phyloP scores from a whole-genome alignment of 2,797 vertebrate genomes.

The Danio aesculapii region DNA sequence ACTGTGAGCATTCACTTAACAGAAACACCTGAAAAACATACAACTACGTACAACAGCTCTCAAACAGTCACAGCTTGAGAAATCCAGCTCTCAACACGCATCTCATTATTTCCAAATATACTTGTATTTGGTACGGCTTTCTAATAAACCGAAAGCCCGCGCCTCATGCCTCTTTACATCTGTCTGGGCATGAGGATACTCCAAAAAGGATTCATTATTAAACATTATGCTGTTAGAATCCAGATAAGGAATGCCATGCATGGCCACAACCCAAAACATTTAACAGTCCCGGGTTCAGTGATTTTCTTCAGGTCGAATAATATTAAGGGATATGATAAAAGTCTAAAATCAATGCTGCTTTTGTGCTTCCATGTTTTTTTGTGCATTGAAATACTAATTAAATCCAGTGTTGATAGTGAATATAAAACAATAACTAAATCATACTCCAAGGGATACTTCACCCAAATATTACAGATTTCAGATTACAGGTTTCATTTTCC shows the following conservation, averaged over 20 bases:
- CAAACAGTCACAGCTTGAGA: conserved; percentile 55
- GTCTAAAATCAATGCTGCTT: not conserved
- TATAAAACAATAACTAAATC: not conserved
- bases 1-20: conserved; percentile 25
- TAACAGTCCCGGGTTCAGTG: not conserved
- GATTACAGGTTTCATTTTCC: no score
- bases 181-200: conserved; percentile 25
- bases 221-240: conserved; percentile 10
- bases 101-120: conserved; percentile 40
- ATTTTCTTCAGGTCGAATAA: not conserved
- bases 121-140: conserved; percentile 39
- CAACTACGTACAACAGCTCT: conserved; percentile 32
- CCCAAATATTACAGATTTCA: no score
- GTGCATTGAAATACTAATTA: conserved; percentile 33
- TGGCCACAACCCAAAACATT: not conserved
- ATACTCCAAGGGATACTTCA: no score
- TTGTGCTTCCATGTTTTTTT: conserved; percentile 47
- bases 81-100: conserved; percentile 54
- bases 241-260: not conserved
- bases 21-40: conserved; percentile 17
- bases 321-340: not conserved
- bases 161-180: conserved; percentile 8
- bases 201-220: not conserved
- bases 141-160: conserved; percentile 33
- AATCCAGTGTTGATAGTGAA: conserved; percentile 28